Conservation (phyloP, 2,888 invertebrate species). For the Suillia variegata region DNA sequence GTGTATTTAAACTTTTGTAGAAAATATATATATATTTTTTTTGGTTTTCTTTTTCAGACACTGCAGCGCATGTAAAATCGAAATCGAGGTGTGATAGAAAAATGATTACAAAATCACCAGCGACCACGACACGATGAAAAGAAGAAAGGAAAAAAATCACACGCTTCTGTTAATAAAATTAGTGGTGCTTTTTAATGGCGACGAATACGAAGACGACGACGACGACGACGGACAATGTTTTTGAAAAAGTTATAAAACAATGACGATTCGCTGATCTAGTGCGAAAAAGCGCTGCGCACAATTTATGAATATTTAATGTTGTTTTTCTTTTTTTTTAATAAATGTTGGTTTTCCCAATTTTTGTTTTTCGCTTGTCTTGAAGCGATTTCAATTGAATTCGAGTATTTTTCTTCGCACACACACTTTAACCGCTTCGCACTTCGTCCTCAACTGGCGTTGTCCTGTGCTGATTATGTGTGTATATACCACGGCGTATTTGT, state of each 20-base stretch:
- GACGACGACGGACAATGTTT: too few species aligned
- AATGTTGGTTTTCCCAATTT: not conserved
- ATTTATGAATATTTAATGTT: not conserved
- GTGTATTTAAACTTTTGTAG: too few species aligned
- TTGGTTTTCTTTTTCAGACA: too few species aligned
- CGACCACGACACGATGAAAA: not conserved
- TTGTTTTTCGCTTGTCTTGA: too few species aligned
- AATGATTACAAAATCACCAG: not conserved
- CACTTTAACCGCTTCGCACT: too few species aligned
- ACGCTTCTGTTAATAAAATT: conserved; percentile 4
- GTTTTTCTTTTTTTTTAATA: not conserved
- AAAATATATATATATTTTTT: too few species aligned
- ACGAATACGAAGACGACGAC: too few species aligned
- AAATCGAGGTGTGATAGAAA: not conserved
- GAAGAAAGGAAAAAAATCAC: not conserved
- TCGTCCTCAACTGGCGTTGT: too few species aligned
- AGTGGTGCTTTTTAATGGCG: too few species aligned
- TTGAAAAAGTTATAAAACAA: too few species aligned
- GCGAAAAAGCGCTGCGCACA: too few species aligned
- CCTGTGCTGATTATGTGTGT: conserved; percentile 21
- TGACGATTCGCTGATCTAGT: too few species aligned
- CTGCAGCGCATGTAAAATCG: conserved; percentile 4
- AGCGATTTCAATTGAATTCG: not conserved
- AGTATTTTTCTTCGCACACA: not conserved
- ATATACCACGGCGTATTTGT: conserved; percentile 19